Base-by-base conservation (phyloP, 2,113 vertebrate species). In the Lepus europaeus region DNA sequence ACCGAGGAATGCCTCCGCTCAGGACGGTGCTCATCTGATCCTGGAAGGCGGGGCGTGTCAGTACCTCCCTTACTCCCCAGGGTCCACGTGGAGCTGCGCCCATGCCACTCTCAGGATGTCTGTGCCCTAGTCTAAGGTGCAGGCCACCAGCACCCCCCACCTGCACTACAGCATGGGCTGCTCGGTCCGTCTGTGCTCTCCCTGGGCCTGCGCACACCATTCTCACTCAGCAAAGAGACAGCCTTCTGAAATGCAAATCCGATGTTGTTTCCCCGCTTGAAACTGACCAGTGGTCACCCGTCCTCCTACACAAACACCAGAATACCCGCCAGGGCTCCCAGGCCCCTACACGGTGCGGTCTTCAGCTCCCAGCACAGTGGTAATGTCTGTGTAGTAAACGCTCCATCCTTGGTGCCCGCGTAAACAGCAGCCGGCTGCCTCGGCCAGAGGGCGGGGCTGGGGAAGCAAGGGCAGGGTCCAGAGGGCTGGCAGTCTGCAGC, bases 351-450 rank as follows among this genome's bases (percentile, higher is more conserved):
- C 5, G 22, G 83, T 29, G 6, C 3, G 78, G 79, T 72, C 59
- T 27, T 36, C 33, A 39, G 73, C 69, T 39, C 63, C 45, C 0
- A 5, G 73, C 56, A 64, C 64, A 2, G 29, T 4, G 36, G n/a
- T 9, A 93, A 29, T 2, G 1, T 29, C 36, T 17, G 0, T 23
- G 2, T 10, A 31, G 11, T 23, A 36, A 36, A 7, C 17, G 19
- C 3, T 13, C 2, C 9, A n/a, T 22, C 36, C n/a, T 20, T 49
- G 0, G 0, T 17, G 33, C 66, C 29, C 10, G 0, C 14, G 0
- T 23, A 6, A 23, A 16, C 0, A 0, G 13, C 22, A 45, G 79
- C 61, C 49, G 10, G 51, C 77, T 7, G 23, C 79, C 68, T 78
- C 45, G 10, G 87, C 81, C 25, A 10, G 53, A 88, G 61, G 59